Evolutionary conservation across 2,113 vertebrate species (phyloP).

Genomic region (Megalops atlanticus): DNA sequence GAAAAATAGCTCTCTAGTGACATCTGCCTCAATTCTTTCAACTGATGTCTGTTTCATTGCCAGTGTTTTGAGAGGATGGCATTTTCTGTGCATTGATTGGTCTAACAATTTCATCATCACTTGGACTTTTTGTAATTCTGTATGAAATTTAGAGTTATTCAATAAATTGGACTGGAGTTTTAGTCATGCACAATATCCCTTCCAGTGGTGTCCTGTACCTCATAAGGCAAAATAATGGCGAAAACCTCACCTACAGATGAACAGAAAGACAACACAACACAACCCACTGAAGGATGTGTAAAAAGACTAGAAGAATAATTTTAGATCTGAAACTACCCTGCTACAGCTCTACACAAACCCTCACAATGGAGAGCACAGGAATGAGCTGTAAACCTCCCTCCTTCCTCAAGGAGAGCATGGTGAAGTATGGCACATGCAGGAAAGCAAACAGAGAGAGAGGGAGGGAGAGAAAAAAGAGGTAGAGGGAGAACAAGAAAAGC

Average conservation of each 20-base stretch:
- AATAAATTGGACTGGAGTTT: no score
- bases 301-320: no score
- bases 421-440: background rate
- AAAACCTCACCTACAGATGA: no score
- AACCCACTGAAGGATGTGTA: background rate
- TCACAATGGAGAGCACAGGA: background rate
- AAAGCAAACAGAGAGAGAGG: constrained; percentile 24
- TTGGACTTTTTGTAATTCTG: no score
- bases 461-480: constrained; percentile 32
- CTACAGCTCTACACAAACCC: background rate
- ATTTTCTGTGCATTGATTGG: no score
- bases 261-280: background rate
- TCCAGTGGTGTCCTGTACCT: no score
- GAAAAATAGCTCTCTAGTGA: background rate
- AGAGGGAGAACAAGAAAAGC: constrained; percentile 48
- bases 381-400: background rate
- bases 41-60: background rate
- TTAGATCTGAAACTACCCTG: no score
- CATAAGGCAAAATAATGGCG: no score
- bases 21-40: background rate
- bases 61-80: background rate
- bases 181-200: no score
- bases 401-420: background rate
- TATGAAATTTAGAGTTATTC: no score
- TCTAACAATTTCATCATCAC: background rate